Conservation (phyloP, 1,140 invertebrate species). For the Matsumurasca onukii region DNA sequence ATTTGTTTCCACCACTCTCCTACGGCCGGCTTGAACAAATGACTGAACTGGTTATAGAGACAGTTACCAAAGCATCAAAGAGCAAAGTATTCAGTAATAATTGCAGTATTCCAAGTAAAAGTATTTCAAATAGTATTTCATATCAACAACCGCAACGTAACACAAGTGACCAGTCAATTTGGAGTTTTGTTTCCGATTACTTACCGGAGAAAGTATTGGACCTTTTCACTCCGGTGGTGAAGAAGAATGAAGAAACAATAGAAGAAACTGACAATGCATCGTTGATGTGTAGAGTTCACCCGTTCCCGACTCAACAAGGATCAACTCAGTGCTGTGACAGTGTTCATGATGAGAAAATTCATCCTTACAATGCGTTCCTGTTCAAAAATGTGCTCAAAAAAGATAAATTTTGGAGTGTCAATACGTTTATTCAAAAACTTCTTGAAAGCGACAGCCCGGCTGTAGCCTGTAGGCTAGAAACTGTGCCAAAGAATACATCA, state of each 20-base stretch:
- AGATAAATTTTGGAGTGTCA: background rate
- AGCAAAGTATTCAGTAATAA: no score
- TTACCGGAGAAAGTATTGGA: no score
- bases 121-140: no score
- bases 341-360: slow-evolving; percentile 12
- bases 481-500: background rate
- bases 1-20: slow-evolving; percentile 7
- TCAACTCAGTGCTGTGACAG: slow-evolving; percentile 1
- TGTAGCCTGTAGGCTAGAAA: background rate
- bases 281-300: background rate
- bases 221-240: no score
- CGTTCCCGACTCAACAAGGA: background rate
- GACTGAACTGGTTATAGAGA: slow-evolving; percentile 35
- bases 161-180: no score
- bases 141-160: no score
- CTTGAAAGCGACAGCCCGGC: background rate
- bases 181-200: background rate
- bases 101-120: no score
- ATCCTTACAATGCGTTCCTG: slow-evolving; percentile 34
- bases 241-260: slow-evolving; percentile 1
- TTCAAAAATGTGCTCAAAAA: background rate
- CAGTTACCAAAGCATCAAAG: background rate
- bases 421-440: background rate
- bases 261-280: background rate
- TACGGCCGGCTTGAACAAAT: slow-evolving; percentile 36